These are phyloP conservation scores for Drosophila trapezifrons DNA, from an alignment of 1,140 invertebrate genomes.

Conservation along the genomic window DNA sequence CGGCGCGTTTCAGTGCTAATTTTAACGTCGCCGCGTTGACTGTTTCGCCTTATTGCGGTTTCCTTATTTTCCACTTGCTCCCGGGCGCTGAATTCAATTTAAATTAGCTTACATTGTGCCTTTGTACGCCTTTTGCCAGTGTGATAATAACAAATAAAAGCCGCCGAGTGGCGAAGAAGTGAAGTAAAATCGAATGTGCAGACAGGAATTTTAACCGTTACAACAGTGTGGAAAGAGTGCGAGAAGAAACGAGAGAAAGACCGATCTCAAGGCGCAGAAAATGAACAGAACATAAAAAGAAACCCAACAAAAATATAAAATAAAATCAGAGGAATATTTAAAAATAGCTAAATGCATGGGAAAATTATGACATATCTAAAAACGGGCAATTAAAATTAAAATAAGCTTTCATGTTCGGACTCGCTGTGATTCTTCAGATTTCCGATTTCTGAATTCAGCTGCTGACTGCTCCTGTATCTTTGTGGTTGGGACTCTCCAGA, in stretches of 20 bases:
- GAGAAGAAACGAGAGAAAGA: not conserved
- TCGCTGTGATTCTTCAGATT: slow-evolving; percentile 1
- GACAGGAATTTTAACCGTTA: slow-evolving; percentile 43
- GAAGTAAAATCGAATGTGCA: slow-evolving; percentile 33
- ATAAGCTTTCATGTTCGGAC: not conserved
- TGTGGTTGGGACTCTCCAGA: slow-evolving; percentile 5
- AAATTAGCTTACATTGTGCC: slow-evolving; percentile 73
- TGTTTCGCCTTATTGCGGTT: slow-evolving; percentile 70
- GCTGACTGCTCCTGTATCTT: not conserved
- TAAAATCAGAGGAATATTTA: slow-evolving; percentile 14
- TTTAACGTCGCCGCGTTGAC: slow-evolving; percentile 77
- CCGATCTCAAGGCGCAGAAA: slow-evolving; percentile 11
- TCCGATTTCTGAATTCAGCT: slow-evolving; percentile 4
- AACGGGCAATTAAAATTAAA: slow-evolving; percentile 34
- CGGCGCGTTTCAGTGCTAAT: slow-evolving; percentile 74
- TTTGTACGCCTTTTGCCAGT: slow-evolving; percentile 53
- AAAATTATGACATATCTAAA: slow-evolving; percentile 44
- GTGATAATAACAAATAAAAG: slow-evolving; percentile 28
- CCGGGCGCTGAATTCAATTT: slow-evolving; percentile 60
- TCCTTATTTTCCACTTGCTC: slow-evolving; percentile 57
- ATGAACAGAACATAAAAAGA: slow-evolving; percentile 14
- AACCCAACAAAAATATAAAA: slow-evolving; percentile 1
- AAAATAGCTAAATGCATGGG: slow-evolving; percentile 33
- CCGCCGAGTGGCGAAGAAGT: slow-evolving; percentile 30
- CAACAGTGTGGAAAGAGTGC: slow-evolving; percentile 5